A percentile compares a stretch with the other conserved stretches of the same genome.
Evolutionary conservation across 2,888 invertebrate genomes (phyloP).

Genomic region (Ganaspis brasiliensis): DNA sequence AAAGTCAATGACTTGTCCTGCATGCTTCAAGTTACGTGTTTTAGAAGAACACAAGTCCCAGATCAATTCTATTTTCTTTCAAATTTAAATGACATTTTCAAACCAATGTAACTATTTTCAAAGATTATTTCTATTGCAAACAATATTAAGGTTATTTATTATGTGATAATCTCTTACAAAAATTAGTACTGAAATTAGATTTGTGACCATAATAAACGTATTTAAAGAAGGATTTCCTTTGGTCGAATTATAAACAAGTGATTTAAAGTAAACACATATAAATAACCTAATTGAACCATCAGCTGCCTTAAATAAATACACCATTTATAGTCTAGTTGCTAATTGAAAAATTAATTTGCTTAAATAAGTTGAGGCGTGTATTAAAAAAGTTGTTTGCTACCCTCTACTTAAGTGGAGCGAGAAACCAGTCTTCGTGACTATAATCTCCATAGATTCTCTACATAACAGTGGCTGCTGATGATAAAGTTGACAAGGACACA

Average conservation of each 20-base stretch:
- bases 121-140: neutral
- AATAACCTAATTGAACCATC: too few species aligned
- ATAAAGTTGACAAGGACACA: neutral
- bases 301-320: too few species aligned
- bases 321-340: too few species aligned
- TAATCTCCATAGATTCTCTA: neutral
- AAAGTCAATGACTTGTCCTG: conserved; percentile 24
- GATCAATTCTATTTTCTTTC: conserved; percentile 10
- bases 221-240: too few species aligned
- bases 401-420: neutral
- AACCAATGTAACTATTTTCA: neutral
- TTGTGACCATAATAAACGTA: too few species aligned
- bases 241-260: too few species aligned
- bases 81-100: neutral
- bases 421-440: conserved; percentile 8
- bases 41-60: neutral
- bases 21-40: neutral
- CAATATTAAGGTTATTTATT: neutral
- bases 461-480: conserved; percentile 7
- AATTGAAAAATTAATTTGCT: neutral
- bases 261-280: too few species aligned
- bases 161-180: neutral
- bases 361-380: conserved; percentile 4
- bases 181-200: neutral
- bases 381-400: neutral